These are phyloP conservation scores for Quadroppia sp. DNA, from an alignment of 2,888 invertebrate genomes.

Conservation along the genomic window DNA sequence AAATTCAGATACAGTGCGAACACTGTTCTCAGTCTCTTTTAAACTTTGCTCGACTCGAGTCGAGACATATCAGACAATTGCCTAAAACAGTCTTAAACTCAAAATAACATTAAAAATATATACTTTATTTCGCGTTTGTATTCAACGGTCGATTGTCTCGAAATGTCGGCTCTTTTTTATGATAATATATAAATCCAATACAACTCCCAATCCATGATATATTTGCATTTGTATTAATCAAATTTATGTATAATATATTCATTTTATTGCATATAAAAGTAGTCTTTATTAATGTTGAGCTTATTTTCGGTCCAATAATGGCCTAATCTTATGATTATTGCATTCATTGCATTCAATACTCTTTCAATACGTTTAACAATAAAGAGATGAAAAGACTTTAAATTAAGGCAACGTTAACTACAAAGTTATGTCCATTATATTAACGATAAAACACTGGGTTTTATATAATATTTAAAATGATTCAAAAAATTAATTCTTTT, in stretches of 20 bases:
- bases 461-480: too few species aligned
- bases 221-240: slow-evolving; percentile 15
- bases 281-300: neutral
- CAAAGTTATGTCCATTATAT: too few species aligned
- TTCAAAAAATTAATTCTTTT: too few species aligned
- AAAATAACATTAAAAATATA: slow-evolving; percentile 11
- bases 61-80: slow-evolving; percentile 6
- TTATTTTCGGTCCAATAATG: neutral
- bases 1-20: neutral
- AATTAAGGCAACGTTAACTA: neutral
- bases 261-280: neutral
- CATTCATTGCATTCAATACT: neutral
- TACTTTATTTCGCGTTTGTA: neutral
- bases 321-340: neutral
- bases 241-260: neutral
- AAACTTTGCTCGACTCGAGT: neutral
- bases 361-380: neutral
- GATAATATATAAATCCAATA: too few species aligned
- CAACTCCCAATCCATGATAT: too few species aligned
- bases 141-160: too few species aligned
- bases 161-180: too few species aligned
- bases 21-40: neutral
- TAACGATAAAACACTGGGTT: too few species aligned
- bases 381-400: neutral
- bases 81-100: neutral